Evolutionary conservation across 2,888 invertebrate genomes (phyloP).

Genomic region (Lingula anatina): DNA sequence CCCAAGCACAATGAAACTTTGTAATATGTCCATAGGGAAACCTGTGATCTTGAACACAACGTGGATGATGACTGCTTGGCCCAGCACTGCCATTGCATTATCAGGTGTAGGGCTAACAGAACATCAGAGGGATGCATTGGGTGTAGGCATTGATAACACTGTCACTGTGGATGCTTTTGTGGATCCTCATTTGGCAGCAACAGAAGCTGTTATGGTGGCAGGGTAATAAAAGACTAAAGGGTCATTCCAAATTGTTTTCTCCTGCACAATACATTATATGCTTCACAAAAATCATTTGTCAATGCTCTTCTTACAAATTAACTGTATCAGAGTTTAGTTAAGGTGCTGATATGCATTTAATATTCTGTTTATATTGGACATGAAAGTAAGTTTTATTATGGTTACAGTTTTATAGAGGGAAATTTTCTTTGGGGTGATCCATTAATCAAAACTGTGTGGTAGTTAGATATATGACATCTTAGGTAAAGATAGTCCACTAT

Average conservation of each 20-base stretch:
- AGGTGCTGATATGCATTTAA: constrained; percentile 14
- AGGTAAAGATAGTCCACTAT: no score
- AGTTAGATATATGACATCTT: no score
- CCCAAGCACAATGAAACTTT: constrained; percentile 30
- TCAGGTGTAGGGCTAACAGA: constrained; percentile 13
- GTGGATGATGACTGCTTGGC: constrained; percentile 21
- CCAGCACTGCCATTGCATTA: constrained; percentile 14
- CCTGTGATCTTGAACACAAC: constrained; percentile 23
- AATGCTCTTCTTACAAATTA: constrained; percentile 5
- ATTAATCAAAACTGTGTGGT: no score
- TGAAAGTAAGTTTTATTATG: no score
- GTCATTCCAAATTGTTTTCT: no score
- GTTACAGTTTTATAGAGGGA: no score
- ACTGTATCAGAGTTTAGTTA: constrained; percentile 12
- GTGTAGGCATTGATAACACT: constrained; percentile 5
- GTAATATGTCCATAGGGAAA: constrained; percentile 30
- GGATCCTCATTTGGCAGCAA: background rate
- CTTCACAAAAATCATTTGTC: no score
- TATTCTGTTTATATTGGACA: background rate
- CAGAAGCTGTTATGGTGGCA: background rate
- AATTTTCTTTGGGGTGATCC: no score
- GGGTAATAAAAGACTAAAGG: background rate
- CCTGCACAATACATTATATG: no score
- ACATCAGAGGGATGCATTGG: constrained; percentile 8
- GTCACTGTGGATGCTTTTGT: constrained; percentile 13